Evolutionary conservation across 2,888 invertebrate species (phyloP).

Genomic region (Pammene fasciana): DNA sequence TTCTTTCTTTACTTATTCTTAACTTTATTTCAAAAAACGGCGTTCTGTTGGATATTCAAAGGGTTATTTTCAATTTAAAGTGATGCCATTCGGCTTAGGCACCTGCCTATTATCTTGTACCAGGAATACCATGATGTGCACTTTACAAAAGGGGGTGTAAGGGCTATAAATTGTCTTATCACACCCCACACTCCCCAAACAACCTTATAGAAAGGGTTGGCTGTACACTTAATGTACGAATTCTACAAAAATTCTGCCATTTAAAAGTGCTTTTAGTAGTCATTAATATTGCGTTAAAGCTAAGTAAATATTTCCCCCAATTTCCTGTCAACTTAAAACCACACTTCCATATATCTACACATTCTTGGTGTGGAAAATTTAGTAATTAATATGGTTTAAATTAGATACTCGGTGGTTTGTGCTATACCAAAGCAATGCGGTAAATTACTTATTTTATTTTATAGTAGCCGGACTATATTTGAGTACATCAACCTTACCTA

Average conservation of each 20-base stretch:
- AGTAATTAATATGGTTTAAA: too few relatives aligned
- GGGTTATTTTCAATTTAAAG: slow-evolving; percentile 1
- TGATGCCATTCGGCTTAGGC: background rate
- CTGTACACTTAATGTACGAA: background rate
- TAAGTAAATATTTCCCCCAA: background rate
- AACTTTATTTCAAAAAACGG: too few relatives aligned
- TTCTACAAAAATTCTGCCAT: slow-evolving; percentile 8
- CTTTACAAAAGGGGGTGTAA: background rate
- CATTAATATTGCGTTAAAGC: background rate
- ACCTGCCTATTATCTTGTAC: background rate
- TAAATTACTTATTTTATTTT: too few relatives aligned
- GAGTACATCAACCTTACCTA: too few relatives aligned
- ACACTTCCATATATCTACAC: too few relatives aligned
- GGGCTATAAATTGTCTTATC: slow-evolving; percentile 17
- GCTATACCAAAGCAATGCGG: too few relatives aligned
- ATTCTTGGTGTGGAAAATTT: too few relatives aligned
- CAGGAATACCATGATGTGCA: background rate
- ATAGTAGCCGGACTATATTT: too few relatives aligned
- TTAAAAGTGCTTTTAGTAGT: background rate
- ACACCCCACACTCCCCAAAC: background rate
- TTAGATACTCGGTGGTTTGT: too few relatives aligned
- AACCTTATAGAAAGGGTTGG: background rate
- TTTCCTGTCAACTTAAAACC: background rate
- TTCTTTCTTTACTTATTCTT: too few relatives aligned
- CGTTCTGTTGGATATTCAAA: background rate